A percentile compares a stretch with the other conserved stretches of the same genome.
phyloP scores from a whole-genome alignment of 2,797 vertebrate genomes.

The Triplophysa yarkandensis region DNA sequence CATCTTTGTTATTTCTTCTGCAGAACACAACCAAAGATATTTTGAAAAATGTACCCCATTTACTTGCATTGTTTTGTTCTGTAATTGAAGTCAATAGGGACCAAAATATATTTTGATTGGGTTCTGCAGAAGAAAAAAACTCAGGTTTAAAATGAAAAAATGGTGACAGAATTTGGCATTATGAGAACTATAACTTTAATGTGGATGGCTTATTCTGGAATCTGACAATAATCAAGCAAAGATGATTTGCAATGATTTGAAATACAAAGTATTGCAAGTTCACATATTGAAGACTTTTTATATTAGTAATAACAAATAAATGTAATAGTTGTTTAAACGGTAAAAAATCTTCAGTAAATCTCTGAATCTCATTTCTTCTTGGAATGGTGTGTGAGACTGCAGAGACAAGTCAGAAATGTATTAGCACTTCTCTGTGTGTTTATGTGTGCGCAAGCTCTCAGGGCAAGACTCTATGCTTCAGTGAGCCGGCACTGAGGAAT shows the following conservation, averaged over 20 bases:
- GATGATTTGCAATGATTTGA: background rate
- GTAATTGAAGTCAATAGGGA: no score
- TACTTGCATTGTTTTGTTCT: no score
- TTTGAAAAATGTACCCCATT: no score
- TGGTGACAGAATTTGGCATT: no score
- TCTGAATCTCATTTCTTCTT: conserved; percentile 21
- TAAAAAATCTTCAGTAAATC: conserved; percentile 10
- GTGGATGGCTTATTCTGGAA: background rate
- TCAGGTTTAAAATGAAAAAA: no score
- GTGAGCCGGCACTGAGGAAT: conserved; percentile 38
- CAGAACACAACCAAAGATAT: no score
- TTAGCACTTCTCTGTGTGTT: background rate
- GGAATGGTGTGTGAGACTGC: conserved; percentile 18
- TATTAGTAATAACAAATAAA: background rate
- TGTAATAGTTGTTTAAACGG: background rate
- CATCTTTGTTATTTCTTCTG: no score
- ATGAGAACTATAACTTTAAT: background rate
- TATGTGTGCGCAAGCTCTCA: conserved; percentile 15
- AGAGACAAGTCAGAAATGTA: conserved; percentile 24
- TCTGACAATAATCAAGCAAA: background rate
- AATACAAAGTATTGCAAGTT: background rate
- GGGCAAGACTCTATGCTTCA: conserved; percentile 43
- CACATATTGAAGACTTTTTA: background rate
- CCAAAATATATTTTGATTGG: no score
- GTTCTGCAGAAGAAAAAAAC: no score